These are phyloP conservation scores for Pantherophis guttatus DNA, from an alignment of 2,113 vertebrate genomes.

Conservation along the genomic window DNA sequence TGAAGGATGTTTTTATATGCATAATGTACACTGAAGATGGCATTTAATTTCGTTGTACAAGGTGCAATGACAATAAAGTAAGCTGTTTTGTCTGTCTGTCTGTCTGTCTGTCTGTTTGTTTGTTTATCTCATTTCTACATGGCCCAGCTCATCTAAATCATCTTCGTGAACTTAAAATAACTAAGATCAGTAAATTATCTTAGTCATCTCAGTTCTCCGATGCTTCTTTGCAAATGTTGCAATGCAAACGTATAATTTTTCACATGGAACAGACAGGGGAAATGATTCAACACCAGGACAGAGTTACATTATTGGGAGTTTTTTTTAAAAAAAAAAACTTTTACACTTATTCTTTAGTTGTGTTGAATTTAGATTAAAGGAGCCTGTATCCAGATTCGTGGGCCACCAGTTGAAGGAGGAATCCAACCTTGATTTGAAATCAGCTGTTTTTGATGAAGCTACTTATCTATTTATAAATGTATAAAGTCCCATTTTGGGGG, in stretches of 20 bases:
- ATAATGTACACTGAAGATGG: too few species aligned
- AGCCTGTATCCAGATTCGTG: not conserved
- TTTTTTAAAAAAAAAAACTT: not conserved
- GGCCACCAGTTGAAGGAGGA: not conserved
- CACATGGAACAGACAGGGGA: not conserved
- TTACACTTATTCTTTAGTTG: not conserved
- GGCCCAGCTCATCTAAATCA: not conserved
- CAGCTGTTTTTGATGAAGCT: not conserved
- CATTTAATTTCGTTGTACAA: too few species aligned
- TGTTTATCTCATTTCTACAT: not conserved
- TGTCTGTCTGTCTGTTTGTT: too few species aligned
- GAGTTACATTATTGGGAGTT: not conserved
- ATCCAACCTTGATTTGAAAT: not conserved
- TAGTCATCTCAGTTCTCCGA: not conserved
- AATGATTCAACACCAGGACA: not conserved
- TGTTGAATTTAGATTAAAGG: not conserved
- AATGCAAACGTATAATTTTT: not conserved
- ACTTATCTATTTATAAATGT: not conserved
- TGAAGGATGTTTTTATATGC: too few species aligned
- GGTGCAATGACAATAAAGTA: too few species aligned
- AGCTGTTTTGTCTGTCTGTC: too few species aligned
- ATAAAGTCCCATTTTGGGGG: not conserved
- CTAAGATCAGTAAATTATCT: not conserved
- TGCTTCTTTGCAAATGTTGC: not conserved
- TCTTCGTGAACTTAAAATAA: not conserved